These are phyloP conservation scores for Eledona agricola DNA, from an alignment of 2,888 invertebrate species.

Conservation along the genomic window DNA sequence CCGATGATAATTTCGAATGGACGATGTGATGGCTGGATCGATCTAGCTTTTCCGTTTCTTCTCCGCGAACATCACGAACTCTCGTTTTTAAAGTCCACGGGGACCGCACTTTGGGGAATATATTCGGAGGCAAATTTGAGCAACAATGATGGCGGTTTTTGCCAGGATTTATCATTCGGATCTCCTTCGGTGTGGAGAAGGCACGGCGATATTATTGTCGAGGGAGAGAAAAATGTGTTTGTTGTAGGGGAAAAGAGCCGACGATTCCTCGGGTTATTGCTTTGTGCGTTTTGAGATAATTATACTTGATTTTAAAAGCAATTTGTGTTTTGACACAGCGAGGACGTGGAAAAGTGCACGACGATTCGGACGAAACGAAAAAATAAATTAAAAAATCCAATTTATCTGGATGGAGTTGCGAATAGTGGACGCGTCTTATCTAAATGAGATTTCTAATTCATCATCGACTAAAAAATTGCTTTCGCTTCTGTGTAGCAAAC, in stretches of 20 bases:
- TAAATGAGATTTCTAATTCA: constrained; percentile 31
- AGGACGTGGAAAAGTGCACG: too few species aligned
- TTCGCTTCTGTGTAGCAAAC: constrained; percentile 7
- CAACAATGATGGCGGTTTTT: constrained; percentile 26
- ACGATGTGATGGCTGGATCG: constrained; percentile 21
- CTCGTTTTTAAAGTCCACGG: constrained; percentile 20
- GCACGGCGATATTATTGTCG: too few species aligned
- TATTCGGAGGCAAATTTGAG: constrained; percentile 26
- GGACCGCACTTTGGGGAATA: constrained; percentile 20
- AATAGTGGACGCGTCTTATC: constrained; percentile 24
- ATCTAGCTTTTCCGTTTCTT: constrained; percentile 28
- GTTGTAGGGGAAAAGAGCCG: constrained; percentile 4
- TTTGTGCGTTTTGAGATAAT: constrained; percentile 17
- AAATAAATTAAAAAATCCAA: constrained; percentile 24
- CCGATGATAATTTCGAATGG: constrained; percentile 39
- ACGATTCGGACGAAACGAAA: constrained; percentile 4
- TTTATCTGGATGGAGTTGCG: constrained; percentile 21
- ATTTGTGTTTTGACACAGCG: too few species aligned
- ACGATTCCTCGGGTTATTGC: constrained; percentile 9
- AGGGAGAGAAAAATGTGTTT: constrained; percentile 8
- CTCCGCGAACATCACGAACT: constrained; percentile 22
- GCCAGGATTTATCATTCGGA: constrained; percentile 19
- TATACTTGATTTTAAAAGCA: constrained; percentile 23
- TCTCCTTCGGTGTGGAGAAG: not conserved
- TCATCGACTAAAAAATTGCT: constrained; percentile 19